Percentiles rank a stretch among this genome's conserved stretches.
Conservation (phyloP, 2,113 vertebrate genomes). For the Ochotona princeps region DNA sequence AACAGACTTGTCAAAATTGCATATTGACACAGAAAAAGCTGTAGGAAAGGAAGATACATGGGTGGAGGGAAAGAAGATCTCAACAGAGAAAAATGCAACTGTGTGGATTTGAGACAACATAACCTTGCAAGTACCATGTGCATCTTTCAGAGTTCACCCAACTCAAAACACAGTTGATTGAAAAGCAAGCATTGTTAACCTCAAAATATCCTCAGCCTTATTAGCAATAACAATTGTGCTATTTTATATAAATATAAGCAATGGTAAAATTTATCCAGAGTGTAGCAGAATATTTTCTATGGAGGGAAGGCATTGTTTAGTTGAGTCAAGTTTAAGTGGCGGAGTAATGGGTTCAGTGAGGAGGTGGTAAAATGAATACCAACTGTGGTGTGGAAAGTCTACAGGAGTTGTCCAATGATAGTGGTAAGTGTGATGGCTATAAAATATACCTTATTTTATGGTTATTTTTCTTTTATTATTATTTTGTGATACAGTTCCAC, state of each 20-base stretch:
- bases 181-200: background rate
- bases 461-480: too few species aligned
- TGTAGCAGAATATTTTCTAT: background rate
- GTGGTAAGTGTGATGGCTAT: too few species aligned
- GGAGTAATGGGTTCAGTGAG: background rate
- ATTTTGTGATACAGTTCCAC: too few species aligned
- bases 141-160: background rate
- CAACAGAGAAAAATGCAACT: background rate
- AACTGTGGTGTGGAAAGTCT: background rate
- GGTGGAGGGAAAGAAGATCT: too few species aligned
- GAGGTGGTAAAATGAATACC: background rate
- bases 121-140: background rate
- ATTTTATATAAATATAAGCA: background rate
- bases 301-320: background rate
- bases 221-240: background rate
- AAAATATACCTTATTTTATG: too few species aligned
- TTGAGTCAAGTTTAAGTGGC: background rate
- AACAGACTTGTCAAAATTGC: background rate
- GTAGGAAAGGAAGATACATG: background rate
- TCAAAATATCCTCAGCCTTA: background rate
- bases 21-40: background rate
- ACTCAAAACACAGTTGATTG: background rate
- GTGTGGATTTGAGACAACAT: background rate
- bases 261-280: background rate
- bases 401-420: too few species aligned